Percentiles rank a stretch among this genome's conserved stretches.
Conservation (phyloP, 2,113 vertebrate species). For the Petrocephalus microphthalmus region DNA sequence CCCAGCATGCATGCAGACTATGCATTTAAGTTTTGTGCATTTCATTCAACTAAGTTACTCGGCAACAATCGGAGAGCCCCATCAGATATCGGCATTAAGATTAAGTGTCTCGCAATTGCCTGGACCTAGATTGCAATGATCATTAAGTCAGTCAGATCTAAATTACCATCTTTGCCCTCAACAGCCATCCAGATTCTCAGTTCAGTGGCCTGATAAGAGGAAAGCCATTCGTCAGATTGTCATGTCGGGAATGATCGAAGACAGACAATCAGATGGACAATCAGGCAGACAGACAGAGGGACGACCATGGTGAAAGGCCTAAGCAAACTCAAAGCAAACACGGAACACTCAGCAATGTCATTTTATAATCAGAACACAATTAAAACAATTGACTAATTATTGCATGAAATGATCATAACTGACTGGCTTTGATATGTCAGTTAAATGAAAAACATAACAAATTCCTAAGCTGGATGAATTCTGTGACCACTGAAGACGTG, state of each 20-base stretch:
- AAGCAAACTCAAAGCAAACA: not conserved
- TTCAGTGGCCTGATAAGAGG: not conserved
- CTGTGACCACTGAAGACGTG: not conserved
- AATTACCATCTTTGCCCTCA: conserved; percentile 11
- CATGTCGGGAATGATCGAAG: not conserved
- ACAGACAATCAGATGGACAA: not conserved
- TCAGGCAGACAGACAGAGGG: conserved; percentile 22
- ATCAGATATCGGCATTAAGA: not conserved
- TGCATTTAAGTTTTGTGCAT: not conserved
- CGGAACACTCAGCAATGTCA: not conserved
- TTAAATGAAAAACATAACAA: not conserved
- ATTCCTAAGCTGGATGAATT: not conserved
- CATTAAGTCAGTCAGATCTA: conserved; percentile 5
- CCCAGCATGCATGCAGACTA: not conserved
- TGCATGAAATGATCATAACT: not conserved
- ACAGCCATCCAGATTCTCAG: conserved; percentile 8
- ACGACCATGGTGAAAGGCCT: conserved; percentile 28
- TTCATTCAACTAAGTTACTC: not conserved
- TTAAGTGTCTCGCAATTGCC: not conserved
- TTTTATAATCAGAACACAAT: not conserved
- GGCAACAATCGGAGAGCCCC: too few relatives aligned
- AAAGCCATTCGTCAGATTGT: not conserved
- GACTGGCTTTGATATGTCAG: not conserved
- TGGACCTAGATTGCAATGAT: not conserved
- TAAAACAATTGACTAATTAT: not conserved